These are phyloP conservation scores for Setipinna tenuifilis DNA, from an alignment of 2,797 vertebrate genomes.

Conservation along the genomic window DNA sequence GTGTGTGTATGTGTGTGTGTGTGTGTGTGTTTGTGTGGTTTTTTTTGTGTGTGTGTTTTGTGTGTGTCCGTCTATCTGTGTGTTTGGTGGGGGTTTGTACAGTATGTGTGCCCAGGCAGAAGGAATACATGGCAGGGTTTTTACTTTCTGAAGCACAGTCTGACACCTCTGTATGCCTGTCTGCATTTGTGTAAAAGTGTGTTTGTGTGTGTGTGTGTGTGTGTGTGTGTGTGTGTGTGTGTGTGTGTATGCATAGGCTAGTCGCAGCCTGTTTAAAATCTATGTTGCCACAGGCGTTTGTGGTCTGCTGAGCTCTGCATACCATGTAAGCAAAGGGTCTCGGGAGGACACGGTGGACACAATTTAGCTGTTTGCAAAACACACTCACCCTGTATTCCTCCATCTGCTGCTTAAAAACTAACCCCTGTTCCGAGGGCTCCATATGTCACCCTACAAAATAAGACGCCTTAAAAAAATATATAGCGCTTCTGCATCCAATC, in stretches of 20 bases:
- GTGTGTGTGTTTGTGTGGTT: no score
- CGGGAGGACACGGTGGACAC: neutral
- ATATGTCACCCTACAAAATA: neutral
- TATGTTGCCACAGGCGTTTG: neutral
- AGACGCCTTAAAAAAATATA: neutral
- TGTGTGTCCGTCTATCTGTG: no score
- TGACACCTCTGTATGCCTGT: no score
- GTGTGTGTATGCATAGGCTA: neutral
- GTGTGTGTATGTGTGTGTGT: no score
- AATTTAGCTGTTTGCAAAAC: neutral
- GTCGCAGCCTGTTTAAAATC: neutral
- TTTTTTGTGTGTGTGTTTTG: no score
- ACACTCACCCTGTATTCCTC: neutral
- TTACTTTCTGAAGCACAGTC: no score
- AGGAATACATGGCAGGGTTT: no score
- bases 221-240: neutral
- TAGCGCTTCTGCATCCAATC: no score
- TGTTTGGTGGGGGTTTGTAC: no score
- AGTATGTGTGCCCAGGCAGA: no score
- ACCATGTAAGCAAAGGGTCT: neutral
- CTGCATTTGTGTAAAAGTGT: no score
- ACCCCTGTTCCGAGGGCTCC: neutral
- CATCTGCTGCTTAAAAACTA: neutral
- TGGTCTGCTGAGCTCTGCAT: neutral
- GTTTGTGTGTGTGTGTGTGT: neutral